Percentiles rank a stretch among this genome's conserved stretches.
Conservation (phyloP, 2,797 vertebrate genomes). For the Poliocrania exsul region DNA sequence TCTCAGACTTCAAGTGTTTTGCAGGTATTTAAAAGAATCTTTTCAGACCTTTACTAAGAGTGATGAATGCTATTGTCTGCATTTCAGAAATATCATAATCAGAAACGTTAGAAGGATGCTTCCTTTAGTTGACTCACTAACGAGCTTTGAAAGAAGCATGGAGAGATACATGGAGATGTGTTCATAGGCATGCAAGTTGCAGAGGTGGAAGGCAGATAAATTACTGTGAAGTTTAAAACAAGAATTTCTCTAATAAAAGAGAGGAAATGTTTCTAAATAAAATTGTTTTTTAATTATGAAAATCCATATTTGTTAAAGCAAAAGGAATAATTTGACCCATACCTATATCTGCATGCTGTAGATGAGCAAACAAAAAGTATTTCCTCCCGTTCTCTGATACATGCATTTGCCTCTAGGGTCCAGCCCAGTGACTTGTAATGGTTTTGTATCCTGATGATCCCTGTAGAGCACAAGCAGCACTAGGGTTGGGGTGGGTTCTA, state of each 20-base stretch:
- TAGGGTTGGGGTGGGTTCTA: neutral
- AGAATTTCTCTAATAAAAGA: neutral
- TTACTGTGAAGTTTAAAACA: neutral
- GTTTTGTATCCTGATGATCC: neutral
- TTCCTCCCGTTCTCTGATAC: neutral
- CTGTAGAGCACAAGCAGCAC: accelerated
- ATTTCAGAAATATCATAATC: neutral
- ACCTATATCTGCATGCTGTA: neutral
- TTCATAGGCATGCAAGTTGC: neutral
- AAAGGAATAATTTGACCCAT: neutral
- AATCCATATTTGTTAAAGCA: neutral
- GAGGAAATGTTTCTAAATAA: neutral
- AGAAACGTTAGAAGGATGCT: neutral
- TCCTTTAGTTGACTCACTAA: neutral
- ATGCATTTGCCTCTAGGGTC: neutral
- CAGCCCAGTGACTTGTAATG: neutral
- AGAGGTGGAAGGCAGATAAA: neutral
- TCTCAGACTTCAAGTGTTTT: neutral
- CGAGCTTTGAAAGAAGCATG: neutral
- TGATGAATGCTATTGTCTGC: neutral
- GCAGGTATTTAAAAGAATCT: neutral
- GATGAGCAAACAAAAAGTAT: neutral
- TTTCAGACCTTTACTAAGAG: neutral
- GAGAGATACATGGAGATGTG: neutral
- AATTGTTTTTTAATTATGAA: neutral